These are phyloP conservation scores for Zygothrica quintamaculata DNA, from an alignment of 2,888 invertebrate genomes.

Conservation along the genomic window DNA sequence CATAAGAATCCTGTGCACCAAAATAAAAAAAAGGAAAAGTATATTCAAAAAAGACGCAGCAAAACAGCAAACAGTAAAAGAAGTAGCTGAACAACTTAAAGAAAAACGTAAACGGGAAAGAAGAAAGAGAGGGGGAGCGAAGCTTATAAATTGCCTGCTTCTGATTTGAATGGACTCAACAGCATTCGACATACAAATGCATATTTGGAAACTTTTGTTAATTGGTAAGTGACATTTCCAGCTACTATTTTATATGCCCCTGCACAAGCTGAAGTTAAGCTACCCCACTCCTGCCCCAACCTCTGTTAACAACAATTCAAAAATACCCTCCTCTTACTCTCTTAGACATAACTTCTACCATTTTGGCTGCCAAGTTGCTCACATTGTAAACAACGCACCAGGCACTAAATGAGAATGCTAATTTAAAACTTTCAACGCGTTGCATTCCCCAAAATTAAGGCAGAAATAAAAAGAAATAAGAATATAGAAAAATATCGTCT, in stretches of 20 bases:
- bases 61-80: conserved; percentile 13
- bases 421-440: conserved; percentile 67
- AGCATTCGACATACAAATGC: conserved; percentile 83
- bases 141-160: conserved; percentile 68
- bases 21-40: no score
- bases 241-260: conserved; percentile 35
- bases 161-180: conserved; percentile 83
- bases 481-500: conserved; percentile 3
- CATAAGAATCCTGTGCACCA: conserved; percentile 38
- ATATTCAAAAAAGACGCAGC: conserved; percentile 8
- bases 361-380: conserved; percentile 5
- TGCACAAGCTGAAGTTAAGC: conserved; percentile 17
- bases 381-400: conserved; percentile 30
- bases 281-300: no score
- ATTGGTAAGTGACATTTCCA: conserved; percentile 80
- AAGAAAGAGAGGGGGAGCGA: conserved; percentile 27
- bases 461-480: neutral
- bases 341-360: conserved; percentile 4
- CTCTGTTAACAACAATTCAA: no score
- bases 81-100: conserved; percentile 4
- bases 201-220: conserved; percentile 84
- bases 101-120: neutral
- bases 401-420: conserved; percentile 59
- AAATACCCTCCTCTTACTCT: no score
- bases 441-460: conserved; percentile 54